Evolutionary conservation across 2,888 invertebrate genomes (phyloP).

Genomic region (Neuroscelio doddi): DNA sequence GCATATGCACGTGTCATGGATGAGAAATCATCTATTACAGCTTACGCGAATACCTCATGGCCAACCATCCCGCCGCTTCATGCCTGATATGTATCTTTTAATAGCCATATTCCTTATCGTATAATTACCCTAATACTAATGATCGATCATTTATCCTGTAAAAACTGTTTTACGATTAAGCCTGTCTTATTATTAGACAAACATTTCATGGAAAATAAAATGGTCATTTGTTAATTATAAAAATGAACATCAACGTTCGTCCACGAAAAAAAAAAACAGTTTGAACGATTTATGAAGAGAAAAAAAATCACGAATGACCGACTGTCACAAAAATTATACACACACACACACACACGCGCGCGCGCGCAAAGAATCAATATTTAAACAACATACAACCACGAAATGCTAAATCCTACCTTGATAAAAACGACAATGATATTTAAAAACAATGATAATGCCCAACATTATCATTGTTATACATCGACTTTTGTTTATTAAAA

Average conservation of each 20-base stretch:
- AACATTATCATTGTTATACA: slow-evolving; percentile 33
- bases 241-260: background rate
- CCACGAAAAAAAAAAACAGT: background rate
- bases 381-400: no score
- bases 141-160: slow-evolving; percentile 27
- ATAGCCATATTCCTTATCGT: slow-evolving; percentile 38
- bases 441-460: slow-evolving; percentile 2
- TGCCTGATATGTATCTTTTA: no score
- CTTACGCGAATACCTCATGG: slow-evolving; percentile 28
- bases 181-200: no score
- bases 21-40: slow-evolving; percentile 39
- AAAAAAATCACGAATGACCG: no score
- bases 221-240: background rate
- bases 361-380: no score
- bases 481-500: no score
- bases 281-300: no score
- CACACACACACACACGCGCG: background rate
- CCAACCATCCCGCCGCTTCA: no score
- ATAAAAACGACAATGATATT: no score
- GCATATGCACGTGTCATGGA: slow-evolving; percentile 35
- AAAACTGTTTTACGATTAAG: slow-evolving; percentile 9
- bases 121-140: slow-evolving; percentile 35
- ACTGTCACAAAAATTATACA: background rate
- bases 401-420: no score
- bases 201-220: no score